Evolutionary conservation across 2,888 invertebrate genomes (phyloP), one percentile per base, ranked within the genome.

Genomic region (Tiliacea citrago): DNA sequence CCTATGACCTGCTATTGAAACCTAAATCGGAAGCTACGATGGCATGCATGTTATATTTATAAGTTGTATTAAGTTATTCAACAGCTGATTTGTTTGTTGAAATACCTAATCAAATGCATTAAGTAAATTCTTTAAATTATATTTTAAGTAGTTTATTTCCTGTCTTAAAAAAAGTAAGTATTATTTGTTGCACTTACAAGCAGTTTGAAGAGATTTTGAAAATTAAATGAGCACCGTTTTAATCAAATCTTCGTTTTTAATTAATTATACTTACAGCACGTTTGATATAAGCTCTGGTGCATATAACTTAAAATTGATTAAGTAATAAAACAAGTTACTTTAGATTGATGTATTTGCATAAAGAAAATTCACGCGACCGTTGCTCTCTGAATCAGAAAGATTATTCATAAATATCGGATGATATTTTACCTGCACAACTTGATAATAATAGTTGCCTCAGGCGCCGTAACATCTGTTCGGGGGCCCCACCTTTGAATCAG

Each of bases 381-480:
- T 89, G 88, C 83, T 81, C 81, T 79, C 73, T 76, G 66, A 84
- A 86, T 83, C 68, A 81, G 81, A 86, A 85, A 82, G 80, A 85
- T 87, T 86, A 35, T 47, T 61, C 51, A 65, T 58, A 81, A 81
- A 86, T 82, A 90, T 92, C 91, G 90, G 89, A 90, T 82, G 90
- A 91, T 93, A 90, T 93, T 94, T 91, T 95, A 94, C 94, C 94
- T 94, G 94, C 74, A 68, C 86, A 82, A 84, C 78, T 81, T 78
- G 74, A 82, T 92, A 93, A 94, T 93, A 94, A 93, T 92, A 92
- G 88, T 81, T 63, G 86, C 86, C 82, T 81, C 82, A 83, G 83
- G 88, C 86, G 81, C 67, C 73, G 86, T 72, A 92, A 93, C 95
- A 96, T 92, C 95, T 95, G 95, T 93, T 94, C 85, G 83, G 88